These are phyloP conservation scores for Noturus placidus DNA, from an alignment of 2,113 vertebrate genomes.

Conservation along the genomic window DNA sequence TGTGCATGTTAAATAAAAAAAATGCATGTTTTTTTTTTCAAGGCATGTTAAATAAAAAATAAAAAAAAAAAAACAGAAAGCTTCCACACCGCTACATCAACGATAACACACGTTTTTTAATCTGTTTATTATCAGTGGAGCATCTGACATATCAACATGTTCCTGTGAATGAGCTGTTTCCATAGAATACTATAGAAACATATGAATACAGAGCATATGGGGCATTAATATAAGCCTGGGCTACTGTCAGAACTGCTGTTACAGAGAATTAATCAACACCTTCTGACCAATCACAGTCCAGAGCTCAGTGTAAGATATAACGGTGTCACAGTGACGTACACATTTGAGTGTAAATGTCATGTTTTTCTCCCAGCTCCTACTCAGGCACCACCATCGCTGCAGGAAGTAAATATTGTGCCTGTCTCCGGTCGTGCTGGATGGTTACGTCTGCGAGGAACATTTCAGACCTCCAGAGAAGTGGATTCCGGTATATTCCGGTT, in stretches of 20 bases:
- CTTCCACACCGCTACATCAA: too few species aligned
- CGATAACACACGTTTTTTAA: too few species aligned
- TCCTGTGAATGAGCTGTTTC: not conserved
- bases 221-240: not conserved
- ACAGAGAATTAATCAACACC: not conserved
- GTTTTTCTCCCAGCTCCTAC: not conserved
- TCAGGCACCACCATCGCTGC: not conserved
- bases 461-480: not conserved
- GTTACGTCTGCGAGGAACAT: not conserved
- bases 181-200: not conserved
- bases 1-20: not conserved
- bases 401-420: not conserved
- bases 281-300: not conserved
- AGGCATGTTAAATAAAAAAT: too few species aligned
- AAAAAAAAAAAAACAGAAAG: too few species aligned
- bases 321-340: not conserved
- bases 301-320: not conserved
- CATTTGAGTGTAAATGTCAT: not conserved
- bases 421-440: not conserved
- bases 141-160: too few species aligned
- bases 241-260: not conserved
- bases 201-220: not conserved
- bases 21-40: too few species aligned
- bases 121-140: too few species aligned
- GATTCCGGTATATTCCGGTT: not conserved